Conservation (phyloP, 2,797 vertebrate species). For the Scomberomorus guttatus region DNA sequence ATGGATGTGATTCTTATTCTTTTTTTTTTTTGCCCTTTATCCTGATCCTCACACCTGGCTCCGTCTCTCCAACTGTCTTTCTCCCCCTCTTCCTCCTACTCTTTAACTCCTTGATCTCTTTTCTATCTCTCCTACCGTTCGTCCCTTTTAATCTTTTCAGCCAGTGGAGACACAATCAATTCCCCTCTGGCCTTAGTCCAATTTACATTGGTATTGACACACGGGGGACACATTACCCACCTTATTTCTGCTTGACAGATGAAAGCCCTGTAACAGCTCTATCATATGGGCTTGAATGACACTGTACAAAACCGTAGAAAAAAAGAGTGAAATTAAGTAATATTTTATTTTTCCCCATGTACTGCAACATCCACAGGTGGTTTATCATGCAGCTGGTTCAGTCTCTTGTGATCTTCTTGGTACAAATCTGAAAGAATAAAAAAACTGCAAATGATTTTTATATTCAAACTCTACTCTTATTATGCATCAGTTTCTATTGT, state of each 20-base stretch:
- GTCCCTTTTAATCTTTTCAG: slow-evolving; percentile 4
- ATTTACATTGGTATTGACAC: slow-evolving; percentile 7
- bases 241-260: slow-evolving; percentile 25
- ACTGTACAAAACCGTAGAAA: not conserved
- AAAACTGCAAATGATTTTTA: not conserved
- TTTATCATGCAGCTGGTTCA: not conserved
- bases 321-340: not conserved
- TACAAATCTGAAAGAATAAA: not conserved
- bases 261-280: slow-evolving; percentile 22
- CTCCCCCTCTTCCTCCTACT: not conserved
- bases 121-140: not conserved
- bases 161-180: slow-evolving; percentile 7
- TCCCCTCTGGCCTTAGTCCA: slow-evolving; percentile 1
- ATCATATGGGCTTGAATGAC: not conserved
- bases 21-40: not conserved
- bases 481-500: not conserved
- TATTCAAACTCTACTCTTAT: no score
- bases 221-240: not conserved
- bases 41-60: not conserved
- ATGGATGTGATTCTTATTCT: no score
- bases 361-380: not conserved
- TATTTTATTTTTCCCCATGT: not conserved
- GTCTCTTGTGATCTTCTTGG: not conserved
- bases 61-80: not conserved
- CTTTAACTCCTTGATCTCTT: not conserved